phyloP scores from a whole-genome alignment of 1,140 invertebrate genomes.

The Copidosoma floridanum region DNA sequence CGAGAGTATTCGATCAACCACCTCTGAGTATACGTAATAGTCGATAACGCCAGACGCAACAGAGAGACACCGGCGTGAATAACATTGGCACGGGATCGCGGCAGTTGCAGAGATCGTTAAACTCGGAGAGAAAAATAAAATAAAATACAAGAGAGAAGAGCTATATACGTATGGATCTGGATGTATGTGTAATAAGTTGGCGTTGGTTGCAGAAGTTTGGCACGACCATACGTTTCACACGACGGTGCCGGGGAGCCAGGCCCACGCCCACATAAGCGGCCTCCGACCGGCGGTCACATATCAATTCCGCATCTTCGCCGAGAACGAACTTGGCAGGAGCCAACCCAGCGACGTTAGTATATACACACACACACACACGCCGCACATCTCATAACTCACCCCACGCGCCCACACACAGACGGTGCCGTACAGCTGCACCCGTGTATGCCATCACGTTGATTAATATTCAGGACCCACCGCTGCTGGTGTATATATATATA shows the following conservation, averaged over 20 bases:
- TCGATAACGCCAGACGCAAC: too few species aligned
- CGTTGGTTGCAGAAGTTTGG: slow-evolving; percentile 66
- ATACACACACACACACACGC: slow-evolving; percentile 48
- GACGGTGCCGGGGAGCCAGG: slow-evolving; percentile 75
- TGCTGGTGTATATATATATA: too few species aligned
- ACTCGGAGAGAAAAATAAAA: slow-evolving; percentile 10
- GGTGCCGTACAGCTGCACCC: too few species aligned
- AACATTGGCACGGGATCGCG: too few species aligned
- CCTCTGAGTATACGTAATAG: too few species aligned
- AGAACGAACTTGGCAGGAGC: slow-evolving; percentile 83
- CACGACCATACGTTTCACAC: slow-evolving; percentile 74
- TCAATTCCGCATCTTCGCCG: slow-evolving; percentile 83
- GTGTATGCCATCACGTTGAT: slow-evolving; percentile 10
- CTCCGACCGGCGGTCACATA: slow-evolving; percentile 87
- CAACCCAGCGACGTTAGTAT: slow-evolving; percentile 84
- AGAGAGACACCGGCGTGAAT: too few species aligned
- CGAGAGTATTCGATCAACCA: too few species aligned
- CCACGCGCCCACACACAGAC: too few species aligned
- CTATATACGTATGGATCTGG: slow-evolving; percentile 20
- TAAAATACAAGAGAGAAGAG: too few species aligned
- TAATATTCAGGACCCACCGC: slow-evolving; percentile 23
- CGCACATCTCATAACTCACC: not conserved
- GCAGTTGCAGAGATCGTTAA: not conserved
- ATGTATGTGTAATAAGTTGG: slow-evolving; percentile 43
- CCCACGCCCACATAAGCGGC: slow-evolving; percentile 73